Evolutionary conservation across 2,113 vertebrate species (phyloP).

Genomic region (Egretta garzetta): DNA sequence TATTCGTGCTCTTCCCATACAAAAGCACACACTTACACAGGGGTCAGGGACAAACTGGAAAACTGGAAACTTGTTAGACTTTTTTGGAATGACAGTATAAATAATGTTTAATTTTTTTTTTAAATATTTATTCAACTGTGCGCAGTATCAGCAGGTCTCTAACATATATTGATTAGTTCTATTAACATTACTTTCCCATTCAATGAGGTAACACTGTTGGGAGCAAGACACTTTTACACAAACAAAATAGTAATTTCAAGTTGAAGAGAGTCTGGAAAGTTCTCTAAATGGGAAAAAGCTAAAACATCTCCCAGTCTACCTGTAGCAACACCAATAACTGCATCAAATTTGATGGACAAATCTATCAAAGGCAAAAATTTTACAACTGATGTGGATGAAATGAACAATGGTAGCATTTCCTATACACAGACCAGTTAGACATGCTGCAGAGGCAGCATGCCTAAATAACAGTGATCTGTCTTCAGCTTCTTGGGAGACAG

Average conservation of each 20-base stretch:
- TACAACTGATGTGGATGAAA: neutral
- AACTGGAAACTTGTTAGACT: neutral
- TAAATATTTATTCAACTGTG: neutral
- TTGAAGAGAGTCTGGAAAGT: neutral
- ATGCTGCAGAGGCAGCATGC: neutral
- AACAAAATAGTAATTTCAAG: neutral
- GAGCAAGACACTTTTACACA: neutral
- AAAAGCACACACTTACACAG: neutral
- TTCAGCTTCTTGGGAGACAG: neutral
- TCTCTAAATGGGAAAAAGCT: neutral
- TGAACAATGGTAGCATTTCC: neutral
- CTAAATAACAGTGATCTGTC: neutral
- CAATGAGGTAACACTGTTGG: neutral
- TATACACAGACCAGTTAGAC: neutral
- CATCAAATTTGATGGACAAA: neutral
- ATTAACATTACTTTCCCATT: neutral
- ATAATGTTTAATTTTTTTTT: neutral
- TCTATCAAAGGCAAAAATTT: neutral
- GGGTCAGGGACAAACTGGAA: neutral
- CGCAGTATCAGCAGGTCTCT: neutral
- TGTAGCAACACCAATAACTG: neutral
- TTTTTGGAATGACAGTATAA: neutral
- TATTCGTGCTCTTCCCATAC: neutral
- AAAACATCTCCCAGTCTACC: neutral
- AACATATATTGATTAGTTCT: neutral